phyloP scores from a whole-genome alignment of 2,113 vertebrate genomes.

The Indri indri region DNA sequence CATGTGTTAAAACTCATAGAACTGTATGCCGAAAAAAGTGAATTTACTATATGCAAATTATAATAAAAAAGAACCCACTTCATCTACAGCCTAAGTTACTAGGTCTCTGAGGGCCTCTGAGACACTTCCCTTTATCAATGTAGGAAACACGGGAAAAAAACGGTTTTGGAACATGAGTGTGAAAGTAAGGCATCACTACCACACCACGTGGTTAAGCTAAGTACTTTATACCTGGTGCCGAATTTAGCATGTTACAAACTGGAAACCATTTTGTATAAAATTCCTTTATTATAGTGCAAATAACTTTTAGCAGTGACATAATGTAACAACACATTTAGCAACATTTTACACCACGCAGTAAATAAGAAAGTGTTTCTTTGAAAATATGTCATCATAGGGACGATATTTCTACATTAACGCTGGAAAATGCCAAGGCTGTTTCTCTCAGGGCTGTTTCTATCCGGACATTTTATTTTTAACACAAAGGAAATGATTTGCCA shows the following conservation, averaged over 20 bases:
- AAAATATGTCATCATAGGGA: slow-evolving; percentile 79
- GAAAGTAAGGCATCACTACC: not conserved
- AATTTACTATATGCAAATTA: not conserved
- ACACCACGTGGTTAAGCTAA: not conserved
- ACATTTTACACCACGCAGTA: slow-evolving; percentile 80
- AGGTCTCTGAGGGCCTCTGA: not conserved
- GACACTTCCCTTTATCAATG: not conserved
- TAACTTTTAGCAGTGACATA: slow-evolving; percentile 80
- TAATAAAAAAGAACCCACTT: not conserved
- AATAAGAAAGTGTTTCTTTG: slow-evolving; percentile 82
- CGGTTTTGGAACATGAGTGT: not conserved
- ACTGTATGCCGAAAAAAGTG: not conserved
- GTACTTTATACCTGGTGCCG: not conserved
- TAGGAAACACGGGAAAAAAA: not conserved
- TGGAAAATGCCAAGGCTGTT: slow-evolving; percentile 71
- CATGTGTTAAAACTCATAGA: not conserved
- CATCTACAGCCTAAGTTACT: not conserved
- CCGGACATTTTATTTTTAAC: slow-evolving; percentile 48
- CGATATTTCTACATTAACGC: slow-evolving; percentile 70
- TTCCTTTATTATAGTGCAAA: slow-evolving; percentile 84
- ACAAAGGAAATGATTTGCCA: slow-evolving; percentile 47
- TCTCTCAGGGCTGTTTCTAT: slow-evolving; percentile 69
- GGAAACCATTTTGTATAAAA: slow-evolving; percentile 79
- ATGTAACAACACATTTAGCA: slow-evolving; percentile 81
- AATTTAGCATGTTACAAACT: slow-evolving; percentile 25